Percentiles rank a stretch among this genome's conserved stretches.
Conservation (phyloP, 2,113 vertebrate species). For the Halcyon malimbica region DNA sequence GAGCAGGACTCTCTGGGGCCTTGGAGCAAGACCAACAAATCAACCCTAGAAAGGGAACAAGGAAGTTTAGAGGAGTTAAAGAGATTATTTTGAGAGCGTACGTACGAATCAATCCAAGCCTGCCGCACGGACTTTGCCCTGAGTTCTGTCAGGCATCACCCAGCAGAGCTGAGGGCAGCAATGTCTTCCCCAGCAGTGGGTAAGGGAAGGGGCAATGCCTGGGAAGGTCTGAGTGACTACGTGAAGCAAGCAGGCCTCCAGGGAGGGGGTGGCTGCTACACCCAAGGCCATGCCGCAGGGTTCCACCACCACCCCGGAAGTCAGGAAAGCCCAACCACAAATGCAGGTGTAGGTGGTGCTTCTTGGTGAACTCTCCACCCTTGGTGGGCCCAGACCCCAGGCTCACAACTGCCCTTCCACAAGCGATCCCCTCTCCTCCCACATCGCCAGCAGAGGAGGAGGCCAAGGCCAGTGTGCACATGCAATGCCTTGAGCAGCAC, state of each 20-base stretch:
- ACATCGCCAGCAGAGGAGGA: rapidly evolving
- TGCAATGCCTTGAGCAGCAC: not conserved
- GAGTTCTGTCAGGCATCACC: not conserved
- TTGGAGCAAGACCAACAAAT: not conserved
- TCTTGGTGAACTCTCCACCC: not conserved
- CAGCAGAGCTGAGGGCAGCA: not conserved
- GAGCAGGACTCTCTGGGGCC: not conserved
- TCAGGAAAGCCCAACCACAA: not conserved
- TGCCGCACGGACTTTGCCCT: not conserved
- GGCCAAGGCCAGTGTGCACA: not conserved
- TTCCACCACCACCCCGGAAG: not conserved
- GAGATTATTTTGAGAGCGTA: not conserved
- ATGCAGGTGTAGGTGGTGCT: not conserved
- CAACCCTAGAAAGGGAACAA: not conserved
- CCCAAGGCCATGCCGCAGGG: not conserved
- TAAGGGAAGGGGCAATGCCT: not conserved
- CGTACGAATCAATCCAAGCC: not conserved
- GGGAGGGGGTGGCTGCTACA: not conserved
- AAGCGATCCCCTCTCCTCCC: not conserved
- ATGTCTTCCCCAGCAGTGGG: not conserved
- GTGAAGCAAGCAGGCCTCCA: not conserved
- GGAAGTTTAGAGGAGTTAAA: not conserved
- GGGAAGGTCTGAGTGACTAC: not conserved
- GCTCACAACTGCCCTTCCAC: not conserved
- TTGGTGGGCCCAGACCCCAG: not conserved